Base-by-base conservation (phyloP, 2,113 vertebrate species). In the Pteruthius melanotis region DNA sequence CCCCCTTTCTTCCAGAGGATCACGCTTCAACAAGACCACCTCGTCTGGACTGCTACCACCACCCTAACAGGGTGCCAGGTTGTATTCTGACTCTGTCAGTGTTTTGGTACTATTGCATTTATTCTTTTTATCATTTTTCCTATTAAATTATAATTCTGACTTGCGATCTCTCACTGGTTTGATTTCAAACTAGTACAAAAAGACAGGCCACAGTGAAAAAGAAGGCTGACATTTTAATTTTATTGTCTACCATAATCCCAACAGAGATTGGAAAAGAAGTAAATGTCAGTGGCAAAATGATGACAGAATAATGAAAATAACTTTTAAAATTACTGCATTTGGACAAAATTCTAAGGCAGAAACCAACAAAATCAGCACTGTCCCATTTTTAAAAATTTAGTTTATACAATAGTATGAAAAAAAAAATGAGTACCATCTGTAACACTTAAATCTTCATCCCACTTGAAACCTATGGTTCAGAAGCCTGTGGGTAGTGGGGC, bases 371-470 rank as follows among this genome's bases (percentile, higher is more conserved):
- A 93, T 44, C 31, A 86, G 1, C 39, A 63, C 4, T 39, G 3
- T 7, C 9, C 0, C 2, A 26, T 33, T 66, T 86, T 81, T 66
- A 0, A 6, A 71, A 71, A 76, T n/a, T n/a, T 64, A 4, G 2
- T 61, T 86, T 49, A 77, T 40, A 39, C 5, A 50, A 10, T 28
- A 21, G 2, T 30, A 74, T 49, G 13, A 24, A 52, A 82, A 87
- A 82, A 90, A 87, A 75, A 60, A 53, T 14, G 0, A 64, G 19
- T 17, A 69, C 12, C 6, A 44, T 44, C 21, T 75, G 10, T 66
- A 86, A 57, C 4, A 63, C 7, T 85, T 37, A 8, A 35, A 4
- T 15, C 47, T 89, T 61, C 44, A 90, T 53, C 31, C 22, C 15
- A 30, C 15, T 68, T 84, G n/a, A 79, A 91, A 61, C 35, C 12